Base-by-base conservation (phyloP, 2,113 vertebrate species). In the Amphilophus citrinellus region DNA sequence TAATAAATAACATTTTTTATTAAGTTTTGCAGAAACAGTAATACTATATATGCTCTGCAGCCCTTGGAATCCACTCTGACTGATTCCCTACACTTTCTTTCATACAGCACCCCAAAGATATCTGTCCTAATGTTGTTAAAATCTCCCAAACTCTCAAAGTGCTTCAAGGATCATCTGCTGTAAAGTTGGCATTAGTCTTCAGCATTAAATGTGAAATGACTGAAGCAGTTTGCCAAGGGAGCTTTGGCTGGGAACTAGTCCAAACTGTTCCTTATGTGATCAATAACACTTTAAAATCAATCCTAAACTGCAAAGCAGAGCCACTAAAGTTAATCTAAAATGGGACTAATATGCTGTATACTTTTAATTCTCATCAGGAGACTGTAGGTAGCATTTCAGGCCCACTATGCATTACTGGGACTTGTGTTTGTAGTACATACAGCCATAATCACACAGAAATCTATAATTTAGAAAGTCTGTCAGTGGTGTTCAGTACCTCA, bases 251-350 rank as follows among this genome's bases (percentile, higher is more conserved):
- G 89, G 83, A 83, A 24, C 35, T 2, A 24, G 59, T 77, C 87
- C 88, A 89, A 86, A 80, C 61, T 63, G 73, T 60, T 63, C 61
- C 57, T 73, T 84, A 83, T 57, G 73, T 82, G 76, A 92, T 89
- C 87, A 76, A 90, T 92, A 84, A 76, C 59, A 56, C 80, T 91
- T 86, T 59, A 37, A 86, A 87, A 85, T 90, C 60, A 89, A 85
- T 83, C 59, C 60, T 63, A 37, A 81, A 66, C 80, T 81, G 58
- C 24, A 68, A 84, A 75, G 35, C 17, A 80, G 22, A 76, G 80
- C 76, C 61, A 39, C 68, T 80, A 35, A 87, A 87, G 68, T 66
- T 65, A 30, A 87, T 76, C 80, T 66, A 24, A 42, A 76, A 77
- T 17, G n/a, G 42, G 39, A 84, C 53, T 27, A 56, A 84, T 66